A percentile compares a stretch with the other conserved stretches of the same genome.
Evolutionary conservation across 2,797 vertebrate species (phyloP).

Genomic region (Mycteria americana): DNA sequence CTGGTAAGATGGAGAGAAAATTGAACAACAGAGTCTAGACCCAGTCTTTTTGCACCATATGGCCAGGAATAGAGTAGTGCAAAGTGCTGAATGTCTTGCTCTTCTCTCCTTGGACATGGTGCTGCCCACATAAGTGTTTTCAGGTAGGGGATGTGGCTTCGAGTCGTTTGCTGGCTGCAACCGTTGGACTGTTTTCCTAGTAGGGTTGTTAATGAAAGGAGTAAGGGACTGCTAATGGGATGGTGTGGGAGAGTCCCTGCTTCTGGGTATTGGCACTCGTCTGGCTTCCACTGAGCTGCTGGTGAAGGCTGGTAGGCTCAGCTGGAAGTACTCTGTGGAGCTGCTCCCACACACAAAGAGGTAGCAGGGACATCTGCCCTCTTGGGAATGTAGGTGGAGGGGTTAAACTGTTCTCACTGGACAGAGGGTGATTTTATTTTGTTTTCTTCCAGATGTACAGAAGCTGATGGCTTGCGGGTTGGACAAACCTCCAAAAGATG

Average conservation of each 20-base stretch:
- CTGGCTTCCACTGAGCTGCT: not conserved
- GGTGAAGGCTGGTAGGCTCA: not conserved
- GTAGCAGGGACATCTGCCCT: not conserved
- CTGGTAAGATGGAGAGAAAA: not conserved
- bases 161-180: not conserved
- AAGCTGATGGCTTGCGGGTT: slow-evolving; percentile 79
- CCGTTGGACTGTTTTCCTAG: not conserved
- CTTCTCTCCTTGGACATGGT: not conserved
- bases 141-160: not conserved
- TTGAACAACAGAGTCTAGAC: not conserved
- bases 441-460: slow-evolving; percentile 80
- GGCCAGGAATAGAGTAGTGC: not conserved
- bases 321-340: not conserved
- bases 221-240: not conserved
- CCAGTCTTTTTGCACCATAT: not conserved
- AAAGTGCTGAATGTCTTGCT: not conserved
- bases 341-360: not conserved
- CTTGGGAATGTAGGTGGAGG: not conserved
- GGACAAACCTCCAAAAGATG: slow-evolving; percentile 69
- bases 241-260: not conserved
- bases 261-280: not conserved
- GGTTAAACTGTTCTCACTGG: not conserved
- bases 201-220: not conserved
- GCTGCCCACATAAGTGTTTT: not conserved
- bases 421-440: not conserved